Conservation (phyloP, 2,797 vertebrate species). For the Anguilla megastoma region DNA sequence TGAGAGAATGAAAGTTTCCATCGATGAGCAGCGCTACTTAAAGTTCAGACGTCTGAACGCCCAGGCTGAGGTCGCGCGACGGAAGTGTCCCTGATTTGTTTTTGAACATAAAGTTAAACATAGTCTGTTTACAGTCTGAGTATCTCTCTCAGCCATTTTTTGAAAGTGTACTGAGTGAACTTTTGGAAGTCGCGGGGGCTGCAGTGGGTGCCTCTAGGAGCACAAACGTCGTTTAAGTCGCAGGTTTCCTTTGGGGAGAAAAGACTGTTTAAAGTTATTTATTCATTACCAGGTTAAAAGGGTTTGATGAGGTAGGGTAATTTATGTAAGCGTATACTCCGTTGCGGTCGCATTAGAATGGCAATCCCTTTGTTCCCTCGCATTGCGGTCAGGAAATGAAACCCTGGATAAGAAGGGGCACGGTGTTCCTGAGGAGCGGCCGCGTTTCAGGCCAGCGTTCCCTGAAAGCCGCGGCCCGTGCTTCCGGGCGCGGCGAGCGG, state of each 20-base stretch:
- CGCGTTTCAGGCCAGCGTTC: too few relatives aligned
- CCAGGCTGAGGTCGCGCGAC: slow-evolving; percentile 49
- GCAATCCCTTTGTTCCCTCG: not conserved
- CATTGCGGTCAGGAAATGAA: not conserved
- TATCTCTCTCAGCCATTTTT: not conserved
- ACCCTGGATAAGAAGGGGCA: not conserved
- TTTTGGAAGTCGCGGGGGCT: not conserved
- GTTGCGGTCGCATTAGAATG: not conserved
- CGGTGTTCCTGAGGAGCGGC: not conserved
- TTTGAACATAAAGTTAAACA: slow-evolving; percentile 39
- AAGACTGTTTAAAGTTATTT: not conserved
- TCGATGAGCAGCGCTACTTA: slow-evolving; percentile 58
- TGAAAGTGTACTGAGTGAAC: not conserved
- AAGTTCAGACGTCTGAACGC: slow-evolving; percentile 58
- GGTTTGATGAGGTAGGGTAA: not conserved
- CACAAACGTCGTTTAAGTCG: not conserved
- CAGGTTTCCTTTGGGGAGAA: not conserved
- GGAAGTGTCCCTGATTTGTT: slow-evolving; percentile 47
- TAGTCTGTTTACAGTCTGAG: slow-evolving; percentile 4
- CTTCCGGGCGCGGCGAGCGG: not conserved
- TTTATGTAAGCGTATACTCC: not conserved
- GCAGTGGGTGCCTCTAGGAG: not conserved
- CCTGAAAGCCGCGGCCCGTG: not conserved
- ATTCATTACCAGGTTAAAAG: not conserved
- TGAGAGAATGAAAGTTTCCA: slow-evolving; percentile 45